Conservation (phyloP, 2,888 invertebrate genomes). For the Nysson spinosus region DNA sequence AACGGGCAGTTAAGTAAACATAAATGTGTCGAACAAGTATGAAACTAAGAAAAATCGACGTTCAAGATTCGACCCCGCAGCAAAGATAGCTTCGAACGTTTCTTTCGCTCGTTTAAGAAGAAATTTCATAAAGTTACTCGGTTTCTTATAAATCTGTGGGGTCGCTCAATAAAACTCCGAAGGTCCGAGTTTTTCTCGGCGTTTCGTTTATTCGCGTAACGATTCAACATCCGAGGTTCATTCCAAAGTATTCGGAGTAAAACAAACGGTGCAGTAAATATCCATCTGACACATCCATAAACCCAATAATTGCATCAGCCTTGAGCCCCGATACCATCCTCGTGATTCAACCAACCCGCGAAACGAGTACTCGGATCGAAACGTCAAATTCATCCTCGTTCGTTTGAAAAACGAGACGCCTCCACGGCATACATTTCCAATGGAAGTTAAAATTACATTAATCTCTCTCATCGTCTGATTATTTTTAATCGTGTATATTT, state of each 20-base stretch:
- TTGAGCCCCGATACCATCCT: constrained; percentile 40
- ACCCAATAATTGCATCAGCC: constrained; percentile 54
- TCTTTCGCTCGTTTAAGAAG: not conserved
- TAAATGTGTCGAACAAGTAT: no score
- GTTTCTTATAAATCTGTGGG: constrained; percentile 15
- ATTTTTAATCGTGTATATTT: no score
- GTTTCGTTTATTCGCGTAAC: constrained; percentile 16
- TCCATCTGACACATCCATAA: constrained; percentile 51
- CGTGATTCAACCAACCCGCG: constrained; percentile 42
- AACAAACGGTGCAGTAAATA: constrained; percentile 52
- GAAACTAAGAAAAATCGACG: no score
- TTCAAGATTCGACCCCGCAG: no score
- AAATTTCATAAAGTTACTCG: not conserved
- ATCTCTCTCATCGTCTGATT: no score
- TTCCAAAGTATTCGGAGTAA: constrained; percentile 14
- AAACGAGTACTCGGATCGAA: constrained; percentile 35
- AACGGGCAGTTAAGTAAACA: no score
- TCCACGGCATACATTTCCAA: not conserved
- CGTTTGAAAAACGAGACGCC: constrained; percentile 22
- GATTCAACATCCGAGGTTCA: constrained; percentile 5
- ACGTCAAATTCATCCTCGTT: constrained; percentile 45
- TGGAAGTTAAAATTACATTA: constrained; percentile 23
- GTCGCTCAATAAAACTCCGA: constrained; percentile 21
- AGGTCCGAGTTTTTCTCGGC: constrained; percentile 8
- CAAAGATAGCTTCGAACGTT: not conserved